These are phyloP conservation scores for Portunus trituberculatus DNA, from an alignment of 1,140 invertebrate species.

Conservation along the genomic window DNA sequence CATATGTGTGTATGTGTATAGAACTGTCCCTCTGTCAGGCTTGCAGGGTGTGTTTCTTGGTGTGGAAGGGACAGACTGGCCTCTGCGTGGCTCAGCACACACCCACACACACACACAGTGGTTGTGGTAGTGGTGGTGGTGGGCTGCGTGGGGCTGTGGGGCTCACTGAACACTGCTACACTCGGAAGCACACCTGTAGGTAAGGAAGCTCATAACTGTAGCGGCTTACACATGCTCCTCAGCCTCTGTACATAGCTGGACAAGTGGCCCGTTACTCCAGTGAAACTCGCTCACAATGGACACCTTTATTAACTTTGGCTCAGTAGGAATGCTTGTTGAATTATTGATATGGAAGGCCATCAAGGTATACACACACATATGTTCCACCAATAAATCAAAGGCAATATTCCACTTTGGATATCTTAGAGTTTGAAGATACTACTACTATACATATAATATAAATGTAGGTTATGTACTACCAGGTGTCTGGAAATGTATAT, in stretches of 20 bases:
- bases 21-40: neutral
- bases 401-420: neutral
- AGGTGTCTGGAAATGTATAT: too few relatives aligned
- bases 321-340: neutral
- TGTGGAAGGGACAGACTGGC: neutral
- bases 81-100: neutral
- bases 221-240: neutral
- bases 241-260: neutral
- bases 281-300: neutral
- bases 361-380: neutral
- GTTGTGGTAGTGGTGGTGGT: neutral
- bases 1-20: neutral
- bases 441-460: too few relatives aligned
- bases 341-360: neutral
- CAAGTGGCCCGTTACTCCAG: neutral
- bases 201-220: neutral
- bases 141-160: neutral
- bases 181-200: neutral
- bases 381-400: conserved; percentile 2
- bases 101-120: neutral
- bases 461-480: too few relatives aligned
- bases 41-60: neutral
- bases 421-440: too few relatives aligned
- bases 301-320: neutral
- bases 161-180: neutral